Evolutionary conservation across 2,888 invertebrate species (phyloP), one percentile per base, ranked within the genome.

Genomic region (Dexiosoma caninum): DNA sequence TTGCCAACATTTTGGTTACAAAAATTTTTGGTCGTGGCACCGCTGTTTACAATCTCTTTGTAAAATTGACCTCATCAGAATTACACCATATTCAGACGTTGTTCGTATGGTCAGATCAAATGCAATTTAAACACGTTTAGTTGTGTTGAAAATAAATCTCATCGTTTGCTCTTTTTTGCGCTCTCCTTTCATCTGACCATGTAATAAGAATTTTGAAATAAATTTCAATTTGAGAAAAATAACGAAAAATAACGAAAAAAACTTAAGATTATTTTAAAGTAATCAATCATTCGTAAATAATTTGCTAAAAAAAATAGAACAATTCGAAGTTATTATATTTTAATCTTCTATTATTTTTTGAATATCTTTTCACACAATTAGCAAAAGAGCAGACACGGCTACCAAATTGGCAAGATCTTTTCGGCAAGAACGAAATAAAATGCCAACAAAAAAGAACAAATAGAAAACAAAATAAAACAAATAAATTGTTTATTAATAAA

Each of bases 311-410:
- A 49, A 51, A 51, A 14, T 40, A 27, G 19, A 62, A 60, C 51
- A 62, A 44, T 35, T 32, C 16, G 27, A 70, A 62, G 9, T 70
- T 46, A 55, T 64, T 23, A 57, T 71, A 59, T 59, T 51, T 75
- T 59, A 78, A 71, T 64, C 70, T 51, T 23, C 57, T 23, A 51
- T 78, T 78, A 57, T 51, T 49, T 49, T 67, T 77, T 71, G 35
- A 59, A 71, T 57, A 70, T 71, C 32, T 78, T 78, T 78, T 78
- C 77, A 71, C 77, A 78, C 77, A 78, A 78, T 78, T 78, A 78
- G 77, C 57, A 77, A 62, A 62, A 62, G 16, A 66, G 30, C 42
- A 44, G n/a, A 32, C 4, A 19, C n/a, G 14, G 4, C 10, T 10
- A 27, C 32, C 32, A 51, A 27, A 75, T 42, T 59, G 32, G 32